Conservation (phyloP, 1,140 invertebrate species). For the Drosophila hydei region DNA sequence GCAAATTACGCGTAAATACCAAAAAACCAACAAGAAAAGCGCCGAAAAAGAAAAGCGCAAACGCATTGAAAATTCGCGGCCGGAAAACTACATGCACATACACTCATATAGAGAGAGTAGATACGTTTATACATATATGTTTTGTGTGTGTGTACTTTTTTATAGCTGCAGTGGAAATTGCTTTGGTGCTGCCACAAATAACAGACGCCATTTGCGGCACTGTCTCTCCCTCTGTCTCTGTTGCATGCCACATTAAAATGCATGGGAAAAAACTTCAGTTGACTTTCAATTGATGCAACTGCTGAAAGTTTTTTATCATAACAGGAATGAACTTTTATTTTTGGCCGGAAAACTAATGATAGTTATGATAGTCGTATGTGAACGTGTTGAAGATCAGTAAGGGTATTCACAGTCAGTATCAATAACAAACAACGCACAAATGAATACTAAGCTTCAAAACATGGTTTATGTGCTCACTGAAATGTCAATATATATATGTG, state of each 20-base stretch:
- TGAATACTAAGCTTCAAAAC: too few species aligned
- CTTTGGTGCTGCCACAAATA: constrained; percentile 15
- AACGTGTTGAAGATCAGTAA: background rate
- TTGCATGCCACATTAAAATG: constrained; percentile 20
- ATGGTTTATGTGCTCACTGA: too few species aligned
- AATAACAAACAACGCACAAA: too few species aligned
- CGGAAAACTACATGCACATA: constrained; percentile 53
- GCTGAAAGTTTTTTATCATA: constrained; percentile 6
- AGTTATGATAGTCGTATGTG: background rate
- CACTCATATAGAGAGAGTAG: constrained; percentile 1
- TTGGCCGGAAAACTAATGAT: background rate
- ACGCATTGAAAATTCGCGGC: constrained; percentile 59
- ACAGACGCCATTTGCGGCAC: constrained; percentile 6
- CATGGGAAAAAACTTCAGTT: constrained; percentile 13
- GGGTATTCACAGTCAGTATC: background rate
- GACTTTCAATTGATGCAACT: constrained; percentile 4
- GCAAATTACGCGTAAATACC: constrained; percentile 80
- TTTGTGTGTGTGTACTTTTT: constrained; percentile 4
- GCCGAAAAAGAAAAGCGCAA: constrained; percentile 35
- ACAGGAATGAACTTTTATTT: background rate
- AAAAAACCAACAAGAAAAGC: constrained; percentile 37
- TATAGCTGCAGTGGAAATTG: background rate
- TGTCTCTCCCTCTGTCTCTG: background rate
- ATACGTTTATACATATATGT: constrained; percentile 21
- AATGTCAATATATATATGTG: too few species aligned